phyloP scores from a whole-genome alignment of 2,113 vertebrate genomes.

The Nanger granti region DNA sequence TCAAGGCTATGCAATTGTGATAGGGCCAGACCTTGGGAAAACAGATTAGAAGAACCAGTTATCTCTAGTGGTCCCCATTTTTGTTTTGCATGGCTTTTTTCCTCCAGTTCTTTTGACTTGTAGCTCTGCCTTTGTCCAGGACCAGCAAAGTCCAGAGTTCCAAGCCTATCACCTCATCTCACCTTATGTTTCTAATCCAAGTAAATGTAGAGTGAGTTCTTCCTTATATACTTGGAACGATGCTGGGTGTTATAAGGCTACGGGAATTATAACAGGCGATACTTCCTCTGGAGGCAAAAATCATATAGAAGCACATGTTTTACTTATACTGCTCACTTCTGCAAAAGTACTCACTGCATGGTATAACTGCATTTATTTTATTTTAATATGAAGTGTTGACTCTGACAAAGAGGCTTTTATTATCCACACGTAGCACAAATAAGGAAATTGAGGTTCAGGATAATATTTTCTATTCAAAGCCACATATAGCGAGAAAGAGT shows the following conservation, averaged over 20 bases:
- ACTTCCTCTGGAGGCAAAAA: constrained; percentile 9
- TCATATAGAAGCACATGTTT: not conserved
- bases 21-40: not conserved
- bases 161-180: not conserved
- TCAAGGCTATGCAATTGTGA: not conserved
- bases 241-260: not conserved
- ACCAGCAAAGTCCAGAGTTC: not conserved
- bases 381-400: not conserved
- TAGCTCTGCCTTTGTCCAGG: not conserved
- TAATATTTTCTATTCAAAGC: not conserved
- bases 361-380: not conserved
- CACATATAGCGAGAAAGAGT: not conserved
- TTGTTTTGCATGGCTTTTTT: not conserved
- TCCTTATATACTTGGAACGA: not conserved
- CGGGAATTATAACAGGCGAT: not conserved
- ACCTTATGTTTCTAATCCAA: not conserved
- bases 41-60: not conserved
- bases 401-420: not conserved
- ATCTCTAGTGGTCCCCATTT: not conserved
- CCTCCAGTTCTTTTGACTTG: not conserved
- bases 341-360: not conserved
- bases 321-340: not conserved
- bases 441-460: not conserved
- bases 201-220: not conserved
- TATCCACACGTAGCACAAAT: not conserved